Evolutionary conservation across 2,113 vertebrate species (phyloP), one percentile per base, ranked within the genome.

Genomic region (Proteles cristata): DNA sequence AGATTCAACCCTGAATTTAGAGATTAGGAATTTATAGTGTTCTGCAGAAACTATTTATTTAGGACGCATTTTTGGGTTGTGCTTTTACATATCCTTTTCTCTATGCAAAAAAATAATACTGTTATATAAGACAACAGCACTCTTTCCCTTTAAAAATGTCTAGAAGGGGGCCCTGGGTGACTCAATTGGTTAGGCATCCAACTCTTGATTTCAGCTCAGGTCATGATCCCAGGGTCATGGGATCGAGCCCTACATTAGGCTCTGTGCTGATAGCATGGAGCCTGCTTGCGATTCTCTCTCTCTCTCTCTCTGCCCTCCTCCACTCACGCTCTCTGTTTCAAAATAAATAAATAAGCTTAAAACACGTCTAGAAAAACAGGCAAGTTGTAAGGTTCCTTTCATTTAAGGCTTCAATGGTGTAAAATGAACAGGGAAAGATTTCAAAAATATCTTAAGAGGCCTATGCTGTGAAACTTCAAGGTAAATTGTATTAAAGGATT

Each of bases 41-140:
- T 85, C 35, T 33, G 10, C 5, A 73, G 33, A 21, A 25, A 76
- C n/a, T 63, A 74, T 33, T 80, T 88, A 69, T 81, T 55, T 11
- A 43, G 53, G 33, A 90, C 17, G 15, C 48, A 86, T 69, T 86
- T 73, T 26, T 12, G n/a, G 69, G 63, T 88, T 14, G 21, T 65
- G 93, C 35, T 84, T 95, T 74, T 55, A 88, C 1, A 80, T 66
- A 71, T 69, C 68, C 19, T 83, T 95, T 48, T 82, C 45, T 95
- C 26, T 53, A 93, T 65, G 35, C 39, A 74, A 33, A 68, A 68
- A 87, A 61, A 80, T 50, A 39, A n/a, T 28, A 87, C 21, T 69
- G 23, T 58, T 81, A 63, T 35, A 5, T 39, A 93, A 39, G 65
- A 84, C 73, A 83, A 79, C 39, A 96, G 16, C 33, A 93, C 2